Evolutionary conservation across 1,140 invertebrate genomes (phyloP).

Genomic region (Probaryconus sp.): DNA sequence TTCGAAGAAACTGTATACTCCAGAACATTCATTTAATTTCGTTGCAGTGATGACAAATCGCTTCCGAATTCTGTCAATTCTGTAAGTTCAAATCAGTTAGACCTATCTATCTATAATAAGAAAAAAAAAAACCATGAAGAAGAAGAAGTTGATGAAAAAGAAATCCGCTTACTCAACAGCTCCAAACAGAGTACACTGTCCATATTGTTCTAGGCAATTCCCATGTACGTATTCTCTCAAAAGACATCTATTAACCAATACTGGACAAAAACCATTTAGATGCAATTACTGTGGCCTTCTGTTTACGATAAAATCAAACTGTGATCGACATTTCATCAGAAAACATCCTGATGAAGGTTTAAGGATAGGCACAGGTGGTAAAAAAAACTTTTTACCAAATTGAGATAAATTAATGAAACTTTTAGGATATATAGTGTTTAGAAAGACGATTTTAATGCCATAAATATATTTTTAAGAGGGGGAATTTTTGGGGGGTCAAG

Average conservation of each 20-base stretch:
- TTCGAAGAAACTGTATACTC: no score
- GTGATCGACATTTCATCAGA: constrained; percentile 93
- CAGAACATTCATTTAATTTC: no score
- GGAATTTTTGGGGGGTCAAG: no score
- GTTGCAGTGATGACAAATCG: constrained; percentile 87
- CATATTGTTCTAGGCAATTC: constrained; percentile 94
- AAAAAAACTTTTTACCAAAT: no score
- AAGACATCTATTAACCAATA: constrained; percentile 94
- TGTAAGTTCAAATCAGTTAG: constrained; percentile 63
- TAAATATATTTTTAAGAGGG: no score
- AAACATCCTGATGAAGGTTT: constrained; percentile 84
- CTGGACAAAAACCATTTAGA: constrained; percentile 97
- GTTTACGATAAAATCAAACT: constrained; percentile 98
- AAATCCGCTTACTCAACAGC: constrained; percentile 97
- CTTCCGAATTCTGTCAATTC: constrained; percentile 75
- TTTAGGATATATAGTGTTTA: no score
- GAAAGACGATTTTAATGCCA: no score
- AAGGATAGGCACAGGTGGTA: no score
- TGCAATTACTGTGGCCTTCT: constrained; percentile 93
- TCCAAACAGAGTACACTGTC: constrained; percentile 94
- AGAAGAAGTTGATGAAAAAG: constrained; percentile 82
- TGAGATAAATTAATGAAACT: no score
- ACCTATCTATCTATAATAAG: constrained; percentile 33
- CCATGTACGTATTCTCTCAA: constrained; percentile 97
- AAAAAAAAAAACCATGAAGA: constrained; percentile 65